Base-by-base conservation (phyloP, 2,888 invertebrate genomes). In the Conchocele bisecta region DNA sequence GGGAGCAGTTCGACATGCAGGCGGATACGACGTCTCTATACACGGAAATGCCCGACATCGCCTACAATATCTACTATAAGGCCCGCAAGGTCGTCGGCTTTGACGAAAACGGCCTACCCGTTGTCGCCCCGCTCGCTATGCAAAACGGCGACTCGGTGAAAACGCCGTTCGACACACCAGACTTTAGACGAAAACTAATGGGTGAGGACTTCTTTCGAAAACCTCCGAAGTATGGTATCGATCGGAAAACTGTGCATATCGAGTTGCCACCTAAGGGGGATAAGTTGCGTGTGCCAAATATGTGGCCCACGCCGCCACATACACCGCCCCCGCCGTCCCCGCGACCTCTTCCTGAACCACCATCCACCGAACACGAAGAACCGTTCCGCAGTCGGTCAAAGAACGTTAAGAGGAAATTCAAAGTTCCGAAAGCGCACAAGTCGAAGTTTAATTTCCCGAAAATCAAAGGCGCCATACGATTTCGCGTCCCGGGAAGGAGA, bases 1-100 rank as follows among this genome's bases (percentile, higher is more conserved):
- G 76, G 1, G 50, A 60, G 37, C 64, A 69, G 28, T 66, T 54
- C 20, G 76, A 76, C 56, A 69, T 76, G 72, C 72, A 76, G 29
- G 76, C 69, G 6, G 76, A 76, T 37, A 24, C 57, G 28, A 63
- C 61, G 9, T 76, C 76, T 1, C 63, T 76, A 9, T 76, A 69
- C 51, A 76, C 76, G 3, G 76, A 76, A 37, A 73, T 76, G 35
- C 76, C 76, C 1, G 76, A 76, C 37, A 66, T 76, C 9, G 63
- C 76, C 3, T 76, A 76, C 53, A 76, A 76, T 37, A 58, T 69
- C 11, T 76, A 58, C 33, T 76, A 63, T 58, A 76, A 76, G 44
- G 65, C 66, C 1, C 61, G 66, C 29, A 54, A 69, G 35, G 69
- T 76, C 0, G 58, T 76, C n/a, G 76, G 76, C 22, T 76, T 76